Base-by-base conservation (phyloP, 2,113 vertebrate genomes). In the Trogon surrucura region DNA sequence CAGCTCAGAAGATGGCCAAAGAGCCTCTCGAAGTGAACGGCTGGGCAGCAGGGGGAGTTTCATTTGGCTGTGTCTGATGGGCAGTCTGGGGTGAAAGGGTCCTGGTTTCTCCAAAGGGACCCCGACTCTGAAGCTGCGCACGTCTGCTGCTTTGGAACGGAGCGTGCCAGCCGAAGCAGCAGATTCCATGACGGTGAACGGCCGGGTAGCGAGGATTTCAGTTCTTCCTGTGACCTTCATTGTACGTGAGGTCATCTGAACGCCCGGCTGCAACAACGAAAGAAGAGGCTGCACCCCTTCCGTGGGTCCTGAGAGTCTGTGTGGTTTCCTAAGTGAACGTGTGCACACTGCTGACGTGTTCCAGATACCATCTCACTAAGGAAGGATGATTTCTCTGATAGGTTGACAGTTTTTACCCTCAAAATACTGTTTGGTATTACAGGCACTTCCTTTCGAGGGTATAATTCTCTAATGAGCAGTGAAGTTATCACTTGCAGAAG, bases 61-160 rank as follows among this genome's bases (percentile, higher is more conserved):
- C 4, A 0, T 26, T 22, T 47, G 17, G 16, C 36, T 66, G 3
- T 58, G 6, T 25, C 34, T 44, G 38, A 9, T 32, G 62, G 6
- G 2, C 0, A 10, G 10, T 34, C 13, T 23, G 51, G 57, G 47
- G 36, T 50, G 62, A 6, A 13, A 32, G 48, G 25, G 19, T n/a
- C 70, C 56, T 27, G 18, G 27, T 45, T 51, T 23, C 41, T 29
- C 7, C 48, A 22, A 5, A 54, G 38, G 38, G 17, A 27, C 34
- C 4, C 0, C 47, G 16, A 47, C 48, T 61, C 45, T n/a, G 56
- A n/a, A 87, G 60, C 64, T 64, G 34, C 16, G 0, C 8, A 13
- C 44, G 3, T 44, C 9, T 66, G 32, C 29, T 51, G 2, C 47
- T 73, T n/a, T 45, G 81, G 34, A 80, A 4, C 65, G 14, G 56